Evolutionary conservation across 2,797 vertebrate species (phyloP).

Genomic region (Poeciliopsis turneri): DNA sequence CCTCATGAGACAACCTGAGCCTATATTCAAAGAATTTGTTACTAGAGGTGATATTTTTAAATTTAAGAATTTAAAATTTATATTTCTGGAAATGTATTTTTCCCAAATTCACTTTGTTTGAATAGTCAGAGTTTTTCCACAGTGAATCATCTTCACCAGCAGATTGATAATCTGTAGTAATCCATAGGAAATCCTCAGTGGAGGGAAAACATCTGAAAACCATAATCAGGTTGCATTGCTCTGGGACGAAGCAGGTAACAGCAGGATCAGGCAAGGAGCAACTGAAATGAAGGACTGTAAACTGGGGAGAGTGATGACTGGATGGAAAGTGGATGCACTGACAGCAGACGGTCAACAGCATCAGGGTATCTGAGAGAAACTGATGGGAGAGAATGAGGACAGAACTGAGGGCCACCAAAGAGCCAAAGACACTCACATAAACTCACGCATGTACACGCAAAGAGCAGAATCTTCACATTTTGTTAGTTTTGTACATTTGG

Average conservation of each 20-base stretch:
- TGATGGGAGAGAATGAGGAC: background rate
- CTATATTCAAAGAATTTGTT: background rate
- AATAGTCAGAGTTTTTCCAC: background rate
- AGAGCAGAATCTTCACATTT: background rate
- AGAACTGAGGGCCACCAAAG: background rate
- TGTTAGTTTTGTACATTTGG: background rate
- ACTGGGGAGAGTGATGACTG: background rate
- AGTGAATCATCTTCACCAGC: background rate
- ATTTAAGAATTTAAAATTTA: background rate
- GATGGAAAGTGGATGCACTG: background rate
- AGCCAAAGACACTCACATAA: background rate
- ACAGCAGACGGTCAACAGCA: background rate
- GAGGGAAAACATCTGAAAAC: background rate
- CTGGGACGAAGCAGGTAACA: background rate
- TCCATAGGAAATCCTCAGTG: background rate
- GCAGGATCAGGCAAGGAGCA: background rate
- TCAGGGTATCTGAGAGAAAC: background rate
- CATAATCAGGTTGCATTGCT: background rate
- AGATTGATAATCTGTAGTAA: background rate
- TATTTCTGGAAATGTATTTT: background rate
- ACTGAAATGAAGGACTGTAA: background rate
- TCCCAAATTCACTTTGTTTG: background rate
- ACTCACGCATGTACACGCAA: background rate
- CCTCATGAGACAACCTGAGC: background rate
- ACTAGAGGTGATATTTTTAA: background rate